phyloP scores from a whole-genome alignment of 2,888 invertebrate genomes.

The Aethes cnicana region DNA sequence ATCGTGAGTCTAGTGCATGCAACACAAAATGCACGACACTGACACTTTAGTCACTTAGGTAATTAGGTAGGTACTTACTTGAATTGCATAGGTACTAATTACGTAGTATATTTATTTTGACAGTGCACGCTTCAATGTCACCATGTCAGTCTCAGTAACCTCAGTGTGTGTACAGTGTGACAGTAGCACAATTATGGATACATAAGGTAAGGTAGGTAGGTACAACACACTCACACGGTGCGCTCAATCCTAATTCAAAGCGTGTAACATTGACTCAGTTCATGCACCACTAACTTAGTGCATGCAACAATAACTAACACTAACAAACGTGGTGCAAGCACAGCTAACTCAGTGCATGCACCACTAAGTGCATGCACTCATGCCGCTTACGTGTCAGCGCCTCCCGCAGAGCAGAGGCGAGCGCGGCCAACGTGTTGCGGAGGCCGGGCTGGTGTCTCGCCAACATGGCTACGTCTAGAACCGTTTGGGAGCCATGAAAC shows the following conservation, averaged over 20 bases:
- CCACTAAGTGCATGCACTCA: constrained; percentile 41
- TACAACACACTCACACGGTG: background rate
- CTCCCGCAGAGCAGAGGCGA: constrained; percentile 85
- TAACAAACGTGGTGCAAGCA: background rate
- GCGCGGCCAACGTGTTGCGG: constrained; percentile 83
- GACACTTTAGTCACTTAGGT: too few relatives aligned
- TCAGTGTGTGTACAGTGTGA: too few relatives aligned
- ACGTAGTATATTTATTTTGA: too few relatives aligned
- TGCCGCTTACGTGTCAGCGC: constrained; percentile 85
- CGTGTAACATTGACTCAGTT: background rate
- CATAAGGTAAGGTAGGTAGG: too few relatives aligned
- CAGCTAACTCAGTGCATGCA: background rate
- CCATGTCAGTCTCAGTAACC: too few relatives aligned
- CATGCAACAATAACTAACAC: constrained; percentile 46
- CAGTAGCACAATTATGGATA: too few relatives aligned
- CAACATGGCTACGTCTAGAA: constrained; percentile 79
- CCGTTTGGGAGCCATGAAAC: too few relatives aligned
- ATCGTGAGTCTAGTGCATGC: too few relatives aligned
- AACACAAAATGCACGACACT: too few relatives aligned
- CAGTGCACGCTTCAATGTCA: too few relatives aligned
- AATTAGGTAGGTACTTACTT: too few relatives aligned
- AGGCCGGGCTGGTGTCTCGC: constrained; percentile 83
- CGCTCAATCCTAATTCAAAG: background rate
- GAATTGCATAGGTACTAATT: too few relatives aligned
- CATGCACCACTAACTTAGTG: constrained; percentile 31